These are phyloP conservation scores for Trilocha varians DNA, from an alignment of 2,888 invertebrate species.

Conservation along the genomic window DNA sequence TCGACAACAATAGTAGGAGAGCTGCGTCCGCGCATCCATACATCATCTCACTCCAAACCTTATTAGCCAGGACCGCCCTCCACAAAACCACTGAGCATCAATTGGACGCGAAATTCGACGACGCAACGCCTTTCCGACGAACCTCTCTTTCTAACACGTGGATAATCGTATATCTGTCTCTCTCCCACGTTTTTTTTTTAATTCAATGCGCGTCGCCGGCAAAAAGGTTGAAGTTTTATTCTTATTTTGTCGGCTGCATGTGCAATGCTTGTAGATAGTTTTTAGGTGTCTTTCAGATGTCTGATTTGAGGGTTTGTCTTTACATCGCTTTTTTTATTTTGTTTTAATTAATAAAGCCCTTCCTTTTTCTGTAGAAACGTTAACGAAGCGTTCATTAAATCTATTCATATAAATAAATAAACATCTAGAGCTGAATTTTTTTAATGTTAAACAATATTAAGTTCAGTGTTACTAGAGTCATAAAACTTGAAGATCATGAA, in stretches of 20 bases:
- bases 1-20: slow-evolving; percentile 62
- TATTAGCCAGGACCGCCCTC: slow-evolving; percentile 67
- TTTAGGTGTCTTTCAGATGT: slow-evolving; percentile 44
- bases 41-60: slow-evolving; percentile 68
- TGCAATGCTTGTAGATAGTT: slow-evolving; percentile 65
- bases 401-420: neutral
- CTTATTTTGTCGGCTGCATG: slow-evolving; percentile 50
- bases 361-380: too few species aligned
- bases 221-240: slow-evolving; percentile 56
- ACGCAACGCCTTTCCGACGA: slow-evolving; percentile 49
- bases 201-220: slow-evolving; percentile 44
- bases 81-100: slow-evolving; percentile 69
- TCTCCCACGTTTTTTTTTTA: slow-evolving; percentile 36
- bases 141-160: slow-evolving; percentile 27
- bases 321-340: neutral
- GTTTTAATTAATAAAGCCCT: too few species aligned
- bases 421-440: too few species aligned
- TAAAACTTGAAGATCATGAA: too few species aligned
- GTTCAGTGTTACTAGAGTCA: too few species aligned
- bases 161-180: slow-evolving; percentile 20
- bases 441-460: too few species aligned
- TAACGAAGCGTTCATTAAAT: too few species aligned
- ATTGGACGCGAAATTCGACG: slow-evolving; percentile 61
- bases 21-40: slow-evolving; percentile 53
- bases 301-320: slow-evolving; percentile 36